Conservation (phyloP, 2,113 vertebrate genomes). For the Leptodactylus fuscus region DNA sequence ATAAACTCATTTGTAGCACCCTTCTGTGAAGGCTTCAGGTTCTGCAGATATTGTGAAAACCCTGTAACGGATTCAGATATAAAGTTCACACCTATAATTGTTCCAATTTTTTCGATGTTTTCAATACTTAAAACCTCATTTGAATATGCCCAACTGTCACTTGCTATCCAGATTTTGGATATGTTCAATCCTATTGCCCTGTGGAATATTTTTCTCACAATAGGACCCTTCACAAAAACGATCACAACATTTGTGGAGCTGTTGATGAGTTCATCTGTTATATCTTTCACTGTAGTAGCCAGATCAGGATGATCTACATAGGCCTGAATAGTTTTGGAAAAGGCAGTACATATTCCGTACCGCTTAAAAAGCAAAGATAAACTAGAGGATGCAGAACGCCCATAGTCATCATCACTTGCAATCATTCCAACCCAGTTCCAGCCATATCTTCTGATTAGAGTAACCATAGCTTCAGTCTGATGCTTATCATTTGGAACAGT, state of each 20-base stretch:
- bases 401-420: slow-evolving; percentile 72
- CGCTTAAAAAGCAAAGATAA: slow-evolving; percentile 63
- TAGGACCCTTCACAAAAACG: slow-evolving; percentile 65
- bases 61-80: slow-evolving; percentile 61
- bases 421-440: slow-evolving; percentile 77
- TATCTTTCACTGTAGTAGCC: slow-evolving; percentile 37
- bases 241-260: slow-evolving; percentile 69
- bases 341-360: slow-evolving; percentile 67
- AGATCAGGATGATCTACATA: slow-evolving; percentile 53
- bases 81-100: slow-evolving; percentile 72
- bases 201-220: slow-evolving; percentile 67
- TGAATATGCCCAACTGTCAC: slow-evolving; percentile 70
- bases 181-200: slow-evolving; percentile 67
- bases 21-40: slow-evolving; percentile 60
- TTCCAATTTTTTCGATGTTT: slow-evolving; percentile 69
- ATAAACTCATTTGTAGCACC: slow-evolving; percentile 69
- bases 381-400: slow-evolving; percentile 66
- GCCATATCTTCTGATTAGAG: slow-evolving; percentile 63
- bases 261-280: slow-evolving; percentile 61
- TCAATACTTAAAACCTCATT: slow-evolving; percentile 61
- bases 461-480: slow-evolving; percentile 69
- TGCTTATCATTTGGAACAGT: slow-evolving; percentile 73
- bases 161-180: slow-evolving; percentile 71
- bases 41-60: slow-evolving; percentile 68
- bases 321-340: slow-evolving; percentile 64